Conservation (phyloP, 2,113 vertebrate species). For the Rhagologus leucostigma region DNA sequence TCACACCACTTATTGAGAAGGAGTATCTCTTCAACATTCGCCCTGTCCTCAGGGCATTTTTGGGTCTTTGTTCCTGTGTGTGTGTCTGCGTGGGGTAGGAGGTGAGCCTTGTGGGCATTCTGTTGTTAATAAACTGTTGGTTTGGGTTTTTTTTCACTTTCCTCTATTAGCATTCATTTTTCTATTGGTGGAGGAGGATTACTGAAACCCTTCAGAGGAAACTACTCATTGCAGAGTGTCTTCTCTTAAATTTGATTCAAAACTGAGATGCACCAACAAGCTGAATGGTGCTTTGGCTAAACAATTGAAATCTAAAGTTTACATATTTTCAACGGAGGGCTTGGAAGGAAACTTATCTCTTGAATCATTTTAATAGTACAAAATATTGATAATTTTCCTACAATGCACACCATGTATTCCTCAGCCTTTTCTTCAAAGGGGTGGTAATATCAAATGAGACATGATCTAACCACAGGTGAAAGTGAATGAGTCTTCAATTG, state of each 20-base stretch:
- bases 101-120: background rate
- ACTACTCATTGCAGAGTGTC: no score
- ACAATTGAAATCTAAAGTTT: background rate
- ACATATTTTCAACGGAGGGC: rapidly evolving
- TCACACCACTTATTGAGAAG: rapidly evolving
- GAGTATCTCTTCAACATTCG: background rate
- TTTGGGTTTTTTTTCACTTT: background rate
- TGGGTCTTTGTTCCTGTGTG: background rate
- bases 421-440: background rate
- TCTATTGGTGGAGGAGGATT: background rate
- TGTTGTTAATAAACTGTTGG: background rate
- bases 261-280: background rate
- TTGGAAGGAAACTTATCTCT: background rate
- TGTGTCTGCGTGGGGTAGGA: rapidly evolving
- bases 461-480: background rate
- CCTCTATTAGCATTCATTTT: background rate
- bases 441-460: background rate
- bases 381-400: background rate
- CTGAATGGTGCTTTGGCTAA: background rate
- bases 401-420: background rate
- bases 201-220: background rate
- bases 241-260: background rate
- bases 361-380: background rate
- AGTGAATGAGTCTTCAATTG: background rate
- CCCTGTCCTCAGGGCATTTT: background rate